Conservation (phyloP, 1,140 invertebrate species). For the Triops cancriformis region DNA sequence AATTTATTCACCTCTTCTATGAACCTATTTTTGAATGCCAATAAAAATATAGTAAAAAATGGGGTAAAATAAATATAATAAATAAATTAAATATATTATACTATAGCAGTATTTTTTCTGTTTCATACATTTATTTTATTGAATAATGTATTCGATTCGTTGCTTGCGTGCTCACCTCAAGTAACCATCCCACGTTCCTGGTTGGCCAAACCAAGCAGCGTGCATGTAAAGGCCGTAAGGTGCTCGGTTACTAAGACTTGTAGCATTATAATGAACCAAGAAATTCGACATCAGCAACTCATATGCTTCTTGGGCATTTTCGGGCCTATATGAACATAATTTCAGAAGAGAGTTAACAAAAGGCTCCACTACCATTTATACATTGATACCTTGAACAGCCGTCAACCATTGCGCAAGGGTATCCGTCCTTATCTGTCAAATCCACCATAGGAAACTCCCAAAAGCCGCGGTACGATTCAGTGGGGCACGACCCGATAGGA, state of each 20-base stretch:
- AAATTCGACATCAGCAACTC: conserved; percentile 34
- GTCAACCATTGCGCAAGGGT: conserved; percentile 53
- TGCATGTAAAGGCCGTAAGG: conserved; percentile 35
- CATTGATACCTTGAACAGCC: conserved; percentile 43
- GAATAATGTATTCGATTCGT: too few relatives aligned
- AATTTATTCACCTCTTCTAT: conserved; percentile 23
- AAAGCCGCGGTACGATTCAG: conserved; percentile 48
- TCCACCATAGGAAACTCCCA: conserved; percentile 58
- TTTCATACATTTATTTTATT: too few relatives aligned
- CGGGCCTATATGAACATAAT: background rate
- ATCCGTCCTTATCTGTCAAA: conserved; percentile 43
- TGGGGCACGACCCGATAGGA: conserved; percentile 52
- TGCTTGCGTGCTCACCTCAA: too few relatives aligned
- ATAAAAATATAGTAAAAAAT: too few relatives aligned
- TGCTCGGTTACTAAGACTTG: conserved; percentile 32
- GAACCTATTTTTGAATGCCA: too few relatives aligned
- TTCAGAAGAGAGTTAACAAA: too few relatives aligned
- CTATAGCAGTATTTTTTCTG: too few relatives aligned
- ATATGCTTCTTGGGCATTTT: conserved; percentile 32
- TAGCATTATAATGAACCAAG: conserved; percentile 29
- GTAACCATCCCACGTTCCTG: conserved; percentile 29
- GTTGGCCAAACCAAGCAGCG: conserved; percentile 34
- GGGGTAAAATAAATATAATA: too few relatives aligned
- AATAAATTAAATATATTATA: too few relatives aligned
- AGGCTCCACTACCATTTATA: background rate